These are phyloP conservation scores for Hylaeus volcanicus DNA, from an alignment of 1,140 invertebrate genomes.

Conservation along the genomic window DNA sequence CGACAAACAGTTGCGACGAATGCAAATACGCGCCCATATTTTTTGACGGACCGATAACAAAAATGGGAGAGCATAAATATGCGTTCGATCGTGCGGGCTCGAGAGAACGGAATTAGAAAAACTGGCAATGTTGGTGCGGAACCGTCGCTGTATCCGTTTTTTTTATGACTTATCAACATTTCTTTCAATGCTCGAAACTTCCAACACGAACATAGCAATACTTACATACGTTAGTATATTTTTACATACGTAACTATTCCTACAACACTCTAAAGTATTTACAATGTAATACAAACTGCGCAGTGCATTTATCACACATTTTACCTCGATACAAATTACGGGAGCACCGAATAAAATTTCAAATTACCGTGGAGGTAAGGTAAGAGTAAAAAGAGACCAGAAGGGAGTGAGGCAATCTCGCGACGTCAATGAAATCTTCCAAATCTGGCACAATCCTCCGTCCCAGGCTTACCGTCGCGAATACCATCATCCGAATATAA, in stretches of 20 bases:
- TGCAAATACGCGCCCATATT: not conserved
- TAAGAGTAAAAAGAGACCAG: not conserved
- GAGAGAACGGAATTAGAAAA: not conserved
- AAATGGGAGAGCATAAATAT: conserved; percentile 7
- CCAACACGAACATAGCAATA: too few species aligned
- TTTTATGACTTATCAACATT: too few species aligned
- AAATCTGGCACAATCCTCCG: not conserved
- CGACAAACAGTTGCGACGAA: conserved; percentile 13
- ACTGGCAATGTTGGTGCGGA: too few species aligned
- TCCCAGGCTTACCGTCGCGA: conserved; percentile 3
- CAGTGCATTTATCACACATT: too few species aligned
- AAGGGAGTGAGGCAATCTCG: not conserved
- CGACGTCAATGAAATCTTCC: not conserved
- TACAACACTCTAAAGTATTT: too few species aligned
- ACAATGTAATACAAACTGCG: too few species aligned
- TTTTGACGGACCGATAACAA: not conserved
- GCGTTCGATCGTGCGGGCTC: not conserved
- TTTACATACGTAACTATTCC: too few species aligned
- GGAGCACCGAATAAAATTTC: not conserved
- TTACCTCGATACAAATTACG: not conserved
- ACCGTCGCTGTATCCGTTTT: too few species aligned
- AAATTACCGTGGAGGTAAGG: not conserved
- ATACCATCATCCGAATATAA: conserved; percentile 27
- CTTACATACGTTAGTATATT: too few species aligned
- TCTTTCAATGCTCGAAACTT: too few species aligned